phyloP scores from a whole-genome alignment of 2,888 invertebrate genomes.

The Eupithecia subumbrata region DNA sequence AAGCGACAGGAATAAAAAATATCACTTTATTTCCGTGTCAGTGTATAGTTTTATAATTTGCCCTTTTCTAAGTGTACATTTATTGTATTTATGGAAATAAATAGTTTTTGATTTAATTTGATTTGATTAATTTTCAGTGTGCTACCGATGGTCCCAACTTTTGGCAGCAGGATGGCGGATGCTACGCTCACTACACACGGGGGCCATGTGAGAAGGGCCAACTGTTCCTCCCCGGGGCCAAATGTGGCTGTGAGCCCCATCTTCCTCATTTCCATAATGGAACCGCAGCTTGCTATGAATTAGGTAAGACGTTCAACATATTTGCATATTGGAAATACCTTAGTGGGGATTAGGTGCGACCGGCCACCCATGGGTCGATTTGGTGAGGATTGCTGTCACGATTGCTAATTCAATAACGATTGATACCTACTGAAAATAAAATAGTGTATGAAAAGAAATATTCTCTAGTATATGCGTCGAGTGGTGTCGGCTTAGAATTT shows the following conservation, averaged over 20 bases:
- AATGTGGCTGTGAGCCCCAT: constrained; percentile 88
- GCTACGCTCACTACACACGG: constrained; percentile 91
- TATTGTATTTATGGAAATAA: no score
- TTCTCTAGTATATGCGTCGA: no score
- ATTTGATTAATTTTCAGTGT: constrained; percentile 75
- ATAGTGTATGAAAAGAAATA: background rate
- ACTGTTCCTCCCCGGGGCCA: constrained; percentile 89
- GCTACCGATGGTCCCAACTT: constrained; percentile 82
- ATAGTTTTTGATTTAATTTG: no score
- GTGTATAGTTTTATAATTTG: no score
- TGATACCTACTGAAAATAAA: no score
- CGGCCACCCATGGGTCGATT: background rate
- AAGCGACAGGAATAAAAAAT: no score
- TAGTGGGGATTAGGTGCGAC: background rate
- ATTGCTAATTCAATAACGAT: background rate
- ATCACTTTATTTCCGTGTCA: no score
- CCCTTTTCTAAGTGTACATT: no score
- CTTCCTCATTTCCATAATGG: constrained; percentile 89
- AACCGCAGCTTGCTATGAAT: constrained; percentile 88
- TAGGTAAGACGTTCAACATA: constrained; percentile 81
- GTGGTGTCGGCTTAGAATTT: no score
- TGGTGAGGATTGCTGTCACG: background rate
- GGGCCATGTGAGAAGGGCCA: constrained; percentile 92
- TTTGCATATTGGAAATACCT: background rate
- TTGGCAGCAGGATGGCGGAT: constrained; percentile 86